Percentiles rank a stretch among this genome's conserved stretches.
phyloP scores from a whole-genome alignment of 2,888 invertebrate species.

The Coelinius sp. region DNA sequence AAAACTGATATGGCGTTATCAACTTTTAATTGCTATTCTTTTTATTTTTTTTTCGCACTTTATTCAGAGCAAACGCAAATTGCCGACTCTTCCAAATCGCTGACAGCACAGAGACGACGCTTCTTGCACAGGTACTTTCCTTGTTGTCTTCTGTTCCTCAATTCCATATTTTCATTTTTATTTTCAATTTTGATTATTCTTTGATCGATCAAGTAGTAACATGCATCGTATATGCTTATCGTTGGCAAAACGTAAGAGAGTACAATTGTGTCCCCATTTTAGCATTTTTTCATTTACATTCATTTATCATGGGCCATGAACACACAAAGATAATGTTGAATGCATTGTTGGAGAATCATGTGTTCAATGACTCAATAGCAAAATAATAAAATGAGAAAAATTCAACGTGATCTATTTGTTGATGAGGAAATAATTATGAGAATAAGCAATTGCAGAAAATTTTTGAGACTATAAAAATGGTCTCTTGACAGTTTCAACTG shows the following conservation, averaged over 20 bases:
- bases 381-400: background rate
- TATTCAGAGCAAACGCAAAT: conserved; percentile 71
- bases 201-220: background rate
- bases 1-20: conserved; percentile 9
- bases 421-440: too few relatives aligned
- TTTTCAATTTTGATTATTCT: background rate
- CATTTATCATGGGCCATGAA: background rate
- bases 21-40: conserved; percentile 55
- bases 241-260: background rate
- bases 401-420: background rate
- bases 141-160: conserved; percentile 50
- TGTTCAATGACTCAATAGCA: background rate
- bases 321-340: background rate
- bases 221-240: conserved; percentile 4
- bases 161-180: background rate
- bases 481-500: too few relatives aligned
- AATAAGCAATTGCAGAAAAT: too few relatives aligned
- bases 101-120: conserved; percentile 71
- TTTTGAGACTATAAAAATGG: too few relatives aligned
- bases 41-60: conserved; percentile 68
- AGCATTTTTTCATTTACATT: background rate
- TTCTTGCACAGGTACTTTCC: conserved; percentile 70
- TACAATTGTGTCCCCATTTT: conserved; percentile 2
- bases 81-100: conserved; percentile 70
- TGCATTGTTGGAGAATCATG: background rate